Evolutionary conservation across 2,113 vertebrate genomes (phyloP), one percentile per base, ranked within the genome.

Genomic region (Xiphophorus couchianus): DNA sequence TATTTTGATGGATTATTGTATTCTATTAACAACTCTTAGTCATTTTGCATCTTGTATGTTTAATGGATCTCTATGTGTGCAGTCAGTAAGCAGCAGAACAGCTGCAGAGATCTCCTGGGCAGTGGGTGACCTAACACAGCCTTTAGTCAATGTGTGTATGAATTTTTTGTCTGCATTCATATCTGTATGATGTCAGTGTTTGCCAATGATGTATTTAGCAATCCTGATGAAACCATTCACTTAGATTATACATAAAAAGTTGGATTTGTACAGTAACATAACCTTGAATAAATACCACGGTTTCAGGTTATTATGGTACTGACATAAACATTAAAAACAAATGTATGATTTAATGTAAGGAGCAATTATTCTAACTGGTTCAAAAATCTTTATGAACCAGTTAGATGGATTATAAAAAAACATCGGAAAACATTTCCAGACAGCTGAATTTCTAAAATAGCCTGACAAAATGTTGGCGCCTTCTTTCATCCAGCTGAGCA

Each of bases 121-220:
- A 83, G 87, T 27, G 80, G 87, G 78, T 90, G 92, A 90, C 90
- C 90, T 71, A 89, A 92, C 85, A 86, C 79, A 90, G 90, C 87
- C 86, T 88, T 86, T 75, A 74, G 86, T 93, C 89, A 76, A 12
- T 76, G 37, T 85, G 82, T 82, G 33, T 77, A n/a, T 86, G 74
- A 64, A 30, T 69, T 76, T 66, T 61, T 64, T 27, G 71, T 28
- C 27, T 69, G 77, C 37, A 70, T 81, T 62, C 58, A 73, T 73
- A 27, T 62, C 78, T 75, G 69, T 62, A 73, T 65, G 74, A 51
- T 84, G 74, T 19, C 12, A 48, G 60, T 68, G 78, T 81, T 78
- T 81, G 80, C 86, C 71, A 73, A 42, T 84, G 85, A 90, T 92
- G 86, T 84, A 92, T 94, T 92, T 94, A 94, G 93, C 89, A 68